phyloP scores from a whole-genome alignment of 2,113 vertebrate species.

The Oncorhynchus keta region DNA sequence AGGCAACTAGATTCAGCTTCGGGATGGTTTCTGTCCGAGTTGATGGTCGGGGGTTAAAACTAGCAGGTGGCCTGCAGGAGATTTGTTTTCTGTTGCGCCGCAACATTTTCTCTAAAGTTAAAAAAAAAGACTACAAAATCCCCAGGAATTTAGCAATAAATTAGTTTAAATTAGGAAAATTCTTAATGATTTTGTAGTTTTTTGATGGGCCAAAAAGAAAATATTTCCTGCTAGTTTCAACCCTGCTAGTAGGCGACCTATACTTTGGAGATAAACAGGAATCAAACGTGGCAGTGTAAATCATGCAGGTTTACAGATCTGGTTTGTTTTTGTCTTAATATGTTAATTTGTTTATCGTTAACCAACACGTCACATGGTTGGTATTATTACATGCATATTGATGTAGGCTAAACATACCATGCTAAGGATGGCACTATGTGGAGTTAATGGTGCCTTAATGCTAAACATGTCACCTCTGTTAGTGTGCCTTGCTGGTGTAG shows the following conservation, averaged over 20 bases:
- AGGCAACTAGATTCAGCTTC: no score
- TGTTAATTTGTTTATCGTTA: neutral
- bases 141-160: no score
- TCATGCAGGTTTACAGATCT: neutral
- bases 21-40: no score
- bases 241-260: constrained; percentile 1
- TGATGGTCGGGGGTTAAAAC: no score
- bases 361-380: neutral
- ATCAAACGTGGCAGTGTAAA: constrained; percentile 16
- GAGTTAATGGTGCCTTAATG: neutral
- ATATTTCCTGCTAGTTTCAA: no score
- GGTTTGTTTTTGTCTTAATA: neutral
- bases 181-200: no score
- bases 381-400: neutral
- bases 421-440: neutral
- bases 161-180: no score
- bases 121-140: no score
- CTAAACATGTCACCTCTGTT: neutral
- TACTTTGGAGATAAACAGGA: neutral
- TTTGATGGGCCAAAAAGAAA: no score
- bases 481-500: neutral
- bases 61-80: no score
- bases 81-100: no score
- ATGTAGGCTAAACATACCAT: neutral
- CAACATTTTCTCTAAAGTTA: no score